Conservation (phyloP, 2,888 invertebrate genomes). For the Drosophila mimetica region DNA sequence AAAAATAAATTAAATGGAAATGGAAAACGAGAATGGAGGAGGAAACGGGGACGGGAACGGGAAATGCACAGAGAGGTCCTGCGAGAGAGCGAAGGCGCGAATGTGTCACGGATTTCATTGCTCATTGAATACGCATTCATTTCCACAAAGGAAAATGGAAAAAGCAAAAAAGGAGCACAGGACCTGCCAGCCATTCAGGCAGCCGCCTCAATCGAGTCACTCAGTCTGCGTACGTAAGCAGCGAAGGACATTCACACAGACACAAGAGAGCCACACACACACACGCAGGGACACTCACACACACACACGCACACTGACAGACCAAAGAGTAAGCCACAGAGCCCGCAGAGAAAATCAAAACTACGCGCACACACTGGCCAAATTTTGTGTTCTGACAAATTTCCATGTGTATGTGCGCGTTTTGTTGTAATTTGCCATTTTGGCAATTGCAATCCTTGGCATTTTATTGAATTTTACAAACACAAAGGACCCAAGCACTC, state of each 20-base stretch:
- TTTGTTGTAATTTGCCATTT: constrained; percentile 68
- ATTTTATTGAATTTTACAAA: constrained; percentile 80
- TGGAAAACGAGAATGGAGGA: too few relatives aligned
- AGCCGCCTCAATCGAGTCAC: constrained; percentile 77
- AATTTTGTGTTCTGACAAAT: constrained; percentile 47
- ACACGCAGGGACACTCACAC: constrained; percentile 11
- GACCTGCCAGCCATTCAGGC: constrained; percentile 67
- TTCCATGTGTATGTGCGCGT: constrained; percentile 50
- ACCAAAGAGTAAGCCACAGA: constrained; percentile 72
- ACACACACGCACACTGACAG: constrained; percentile 31
- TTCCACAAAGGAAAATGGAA: constrained; percentile 51
- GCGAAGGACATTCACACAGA: constrained; percentile 74
- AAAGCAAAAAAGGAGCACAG: constrained; percentile 26
- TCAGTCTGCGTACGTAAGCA: constrained; percentile 81
- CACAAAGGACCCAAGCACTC: constrained; percentile 42
- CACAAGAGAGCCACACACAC: constrained; percentile 21
- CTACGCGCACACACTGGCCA: constrained; percentile 74
- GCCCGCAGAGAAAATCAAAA: constrained; percentile 75
- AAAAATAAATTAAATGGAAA: constrained; percentile 79
- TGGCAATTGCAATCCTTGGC: constrained; percentile 75
- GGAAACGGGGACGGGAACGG: too few relatives aligned
- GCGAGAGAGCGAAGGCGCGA: constrained; percentile 64
- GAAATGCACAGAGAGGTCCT: constrained; percentile 54
- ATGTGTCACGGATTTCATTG: constrained; percentile 81
- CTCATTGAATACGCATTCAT: constrained; percentile 81